Evolutionary conservation across 2,888 invertebrate genomes (phyloP).

Genomic region (Ormyrus rosae): DNA sequence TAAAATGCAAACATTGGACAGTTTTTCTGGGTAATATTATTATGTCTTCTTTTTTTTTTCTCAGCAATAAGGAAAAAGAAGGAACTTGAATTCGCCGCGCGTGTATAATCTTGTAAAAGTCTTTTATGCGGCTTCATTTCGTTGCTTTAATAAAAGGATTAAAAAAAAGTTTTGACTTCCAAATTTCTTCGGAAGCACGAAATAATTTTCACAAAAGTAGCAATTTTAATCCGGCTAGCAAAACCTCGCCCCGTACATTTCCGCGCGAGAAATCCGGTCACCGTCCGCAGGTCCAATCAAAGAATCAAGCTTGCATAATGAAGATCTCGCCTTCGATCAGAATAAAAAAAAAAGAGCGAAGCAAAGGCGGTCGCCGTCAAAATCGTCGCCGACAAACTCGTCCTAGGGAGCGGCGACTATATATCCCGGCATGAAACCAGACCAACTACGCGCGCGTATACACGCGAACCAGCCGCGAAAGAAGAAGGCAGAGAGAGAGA

Average conservation of each 20-base stretch:
- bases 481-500: not conserved
- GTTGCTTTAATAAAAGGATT: not conserved
- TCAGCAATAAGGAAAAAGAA: no score
- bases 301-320: not conserved
- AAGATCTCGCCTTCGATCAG: not conserved
- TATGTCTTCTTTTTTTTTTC: not conserved
- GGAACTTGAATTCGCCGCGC: no score
- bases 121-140: no score
- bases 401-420: not conserved
- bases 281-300: not conserved
- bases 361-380: not conserved
- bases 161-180: not conserved
- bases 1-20: slow-evolving; percentile 3
- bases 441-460: no score
- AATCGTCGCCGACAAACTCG: slow-evolving; percentile 25
- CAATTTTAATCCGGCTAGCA: not conserved
- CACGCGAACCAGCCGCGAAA: no score
- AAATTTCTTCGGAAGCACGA: no score
- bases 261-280: not conserved
- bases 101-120: not conserved
- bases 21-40: not conserved
- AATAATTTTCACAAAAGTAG: not conserved
- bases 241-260: not conserved
- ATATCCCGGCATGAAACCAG: no score
- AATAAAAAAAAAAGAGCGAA: not conserved